A percentile compares a stretch with the other conserved stretches of the same genome.
Conservation (phyloP, 2,888 invertebrate species). For the Andrena bicolor region DNA sequence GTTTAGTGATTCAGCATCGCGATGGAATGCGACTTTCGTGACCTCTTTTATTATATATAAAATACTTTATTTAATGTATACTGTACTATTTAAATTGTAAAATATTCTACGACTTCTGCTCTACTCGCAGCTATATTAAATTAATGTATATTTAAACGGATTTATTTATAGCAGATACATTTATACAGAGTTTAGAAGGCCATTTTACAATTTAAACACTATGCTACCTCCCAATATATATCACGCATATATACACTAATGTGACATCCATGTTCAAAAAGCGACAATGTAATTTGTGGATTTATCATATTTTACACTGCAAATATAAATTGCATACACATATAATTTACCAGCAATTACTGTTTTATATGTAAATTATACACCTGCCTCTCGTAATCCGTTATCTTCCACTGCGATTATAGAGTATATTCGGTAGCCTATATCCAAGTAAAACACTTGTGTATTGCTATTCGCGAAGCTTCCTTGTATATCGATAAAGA, state of each 20-base stretch:
- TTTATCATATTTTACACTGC: slow-evolving; percentile 47
- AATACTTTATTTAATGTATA: slow-evolving; percentile 2
- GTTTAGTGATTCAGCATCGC: background rate
- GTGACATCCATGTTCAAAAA: slow-evolving; percentile 64
- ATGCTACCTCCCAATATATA: slow-evolving; percentile 52
- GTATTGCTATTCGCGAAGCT: slow-evolving; percentile 18
- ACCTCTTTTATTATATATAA: background rate
- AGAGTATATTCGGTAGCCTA: slow-evolving; percentile 34
- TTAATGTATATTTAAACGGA: slow-evolving; percentile 41
- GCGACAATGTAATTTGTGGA: slow-evolving; percentile 40
- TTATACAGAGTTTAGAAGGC: slow-evolving; percentile 70
- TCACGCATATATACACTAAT: slow-evolving; percentile 68
- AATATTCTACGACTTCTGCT: slow-evolving; percentile 17
- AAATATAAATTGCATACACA: slow-evolving; percentile 39
- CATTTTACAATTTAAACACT: slow-evolving; percentile 55
- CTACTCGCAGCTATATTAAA: slow-evolving; percentile 32
- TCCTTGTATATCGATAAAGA: slow-evolving; percentile 33
- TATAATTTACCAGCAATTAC: slow-evolving; percentile 41
- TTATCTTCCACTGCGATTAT: slow-evolving; percentile 18
- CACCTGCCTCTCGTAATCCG: slow-evolving; percentile 15
- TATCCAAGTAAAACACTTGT: slow-evolving; percentile 32
- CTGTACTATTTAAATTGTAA: background rate
- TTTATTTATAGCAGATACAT: slow-evolving; percentile 71
- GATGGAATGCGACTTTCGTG: background rate
- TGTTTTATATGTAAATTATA: slow-evolving; percentile 26